phyloP scores from a whole-genome alignment of 2,113 vertebrate species.

The Chaetodon trifascialis region DNA sequence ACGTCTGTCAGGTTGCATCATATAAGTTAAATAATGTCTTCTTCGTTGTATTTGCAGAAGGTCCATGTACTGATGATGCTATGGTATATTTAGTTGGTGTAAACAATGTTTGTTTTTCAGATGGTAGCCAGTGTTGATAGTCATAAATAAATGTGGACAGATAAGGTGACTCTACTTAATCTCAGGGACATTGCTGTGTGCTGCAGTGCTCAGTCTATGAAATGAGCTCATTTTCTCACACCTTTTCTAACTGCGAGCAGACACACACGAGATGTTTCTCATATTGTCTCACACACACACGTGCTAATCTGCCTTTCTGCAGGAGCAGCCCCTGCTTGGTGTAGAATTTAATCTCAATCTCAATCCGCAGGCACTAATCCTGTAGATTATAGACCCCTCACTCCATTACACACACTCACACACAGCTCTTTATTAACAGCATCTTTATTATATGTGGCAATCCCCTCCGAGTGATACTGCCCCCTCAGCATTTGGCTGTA shows the following conservation, averaged over 20 bases:
- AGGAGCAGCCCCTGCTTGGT: constrained; percentile 37
- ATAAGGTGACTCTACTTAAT: not conserved
- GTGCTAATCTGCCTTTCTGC: constrained; percentile 43
- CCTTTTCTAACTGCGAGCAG: not conserved
- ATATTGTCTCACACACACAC: constrained; percentile 8
- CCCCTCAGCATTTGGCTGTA: constrained; percentile 14
- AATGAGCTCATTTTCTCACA: not conserved
- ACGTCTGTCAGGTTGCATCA: not conserved
- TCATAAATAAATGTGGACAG: not conserved
- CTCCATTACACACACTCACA: constrained; percentile 5
- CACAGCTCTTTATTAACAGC: constrained; percentile 26
- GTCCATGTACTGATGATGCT: not conserved
- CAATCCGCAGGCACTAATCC: constrained; percentile 71
- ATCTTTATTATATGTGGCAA: constrained; percentile 53
- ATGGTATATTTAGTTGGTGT: not conserved
- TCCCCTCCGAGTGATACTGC: constrained; percentile 32
- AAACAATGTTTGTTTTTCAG: not conserved
- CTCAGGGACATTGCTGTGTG: not conserved
- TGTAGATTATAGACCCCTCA: constrained; percentile 62
- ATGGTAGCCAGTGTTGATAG: not conserved
- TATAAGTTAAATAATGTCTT: not conserved
- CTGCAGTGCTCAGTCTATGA: not conserved
- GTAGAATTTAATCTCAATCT: constrained; percentile 71
- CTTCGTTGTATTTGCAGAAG: not conserved
- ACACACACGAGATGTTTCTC: not conserved